Evolutionary conservation across 1,140 invertebrate genomes (phyloP).

Genomic region (Artemia franciscana): DNA sequence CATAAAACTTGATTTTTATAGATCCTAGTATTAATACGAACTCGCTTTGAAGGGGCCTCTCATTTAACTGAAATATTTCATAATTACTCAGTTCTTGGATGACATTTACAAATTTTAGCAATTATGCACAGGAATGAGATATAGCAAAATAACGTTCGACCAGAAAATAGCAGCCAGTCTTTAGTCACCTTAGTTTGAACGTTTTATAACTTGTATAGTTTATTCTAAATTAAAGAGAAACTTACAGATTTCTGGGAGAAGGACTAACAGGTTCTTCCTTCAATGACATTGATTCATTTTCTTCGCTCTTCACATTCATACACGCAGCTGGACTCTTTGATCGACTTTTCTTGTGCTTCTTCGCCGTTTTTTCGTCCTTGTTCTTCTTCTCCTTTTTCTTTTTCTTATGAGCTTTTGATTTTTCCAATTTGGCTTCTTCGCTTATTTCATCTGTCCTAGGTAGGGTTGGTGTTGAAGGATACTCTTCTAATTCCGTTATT

Average conservation of each 20-base stretch:
- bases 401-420: constrained; percentile 15
- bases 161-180: too few species aligned
- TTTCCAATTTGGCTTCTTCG: constrained; percentile 16
- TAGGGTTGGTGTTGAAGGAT: neutral
- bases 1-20: too few species aligned
- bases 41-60: too few species aligned
- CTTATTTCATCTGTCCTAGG: constrained; percentile 11
- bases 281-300: constrained; percentile 11
- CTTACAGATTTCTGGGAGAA: neutral
- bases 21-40: too few species aligned
- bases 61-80: too few species aligned
- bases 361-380: constrained; percentile 1
- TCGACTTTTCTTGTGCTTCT: constrained; percentile 2
- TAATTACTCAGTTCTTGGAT: too few species aligned
- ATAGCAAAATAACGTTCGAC: too few species aligned
- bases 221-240: neutral
- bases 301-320: constrained; percentile 3
- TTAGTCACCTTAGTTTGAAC: too few species aligned
- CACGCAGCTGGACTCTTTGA: neutral
- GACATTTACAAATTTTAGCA: too few species aligned
- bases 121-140: too few species aligned
- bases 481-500: neutral
- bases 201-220: too few species aligned
- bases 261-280: constrained; percentile 12
- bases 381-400: constrained; percentile 13